These are phyloP conservation scores for Ceraclea dissimilis DNA, from an alignment of 2,888 invertebrate genomes.

Conservation along the genomic window DNA sequence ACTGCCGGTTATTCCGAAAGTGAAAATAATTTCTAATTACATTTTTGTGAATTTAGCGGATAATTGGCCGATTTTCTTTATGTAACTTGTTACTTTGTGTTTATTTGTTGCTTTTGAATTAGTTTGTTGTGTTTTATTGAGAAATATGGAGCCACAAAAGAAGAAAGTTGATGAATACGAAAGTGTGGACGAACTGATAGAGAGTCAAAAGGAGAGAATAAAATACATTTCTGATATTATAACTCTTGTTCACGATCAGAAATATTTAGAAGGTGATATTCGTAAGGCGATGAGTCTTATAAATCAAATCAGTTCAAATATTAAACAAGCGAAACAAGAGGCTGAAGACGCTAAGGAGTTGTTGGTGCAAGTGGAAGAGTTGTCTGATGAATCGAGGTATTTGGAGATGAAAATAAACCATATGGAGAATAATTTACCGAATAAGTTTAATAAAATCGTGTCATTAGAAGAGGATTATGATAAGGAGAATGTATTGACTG, in stretches of 20 bases:
- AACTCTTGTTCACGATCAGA: constrained; percentile 18
- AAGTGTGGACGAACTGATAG: constrained; percentile 21
- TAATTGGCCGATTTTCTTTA: too few relatives aligned
- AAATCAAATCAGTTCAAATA: constrained; percentile 12
- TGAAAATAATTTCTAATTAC: too few relatives aligned
- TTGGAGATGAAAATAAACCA: constrained; percentile 12
- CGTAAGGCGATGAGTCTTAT: constrained; percentile 10
- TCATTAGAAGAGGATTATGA: constrained; percentile 12
- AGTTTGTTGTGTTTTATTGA: too few relatives aligned
- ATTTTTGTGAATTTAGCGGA: too few relatives aligned
- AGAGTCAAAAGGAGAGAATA: constrained; percentile 15
- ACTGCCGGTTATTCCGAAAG: too few relatives aligned
- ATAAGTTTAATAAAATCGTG: constrained; percentile 17
- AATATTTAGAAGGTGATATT: constrained; percentile 16
- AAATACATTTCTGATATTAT: constrained; percentile 14
- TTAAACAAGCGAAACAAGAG: constrained; percentile 8
- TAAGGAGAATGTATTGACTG: constrained; percentile 12
- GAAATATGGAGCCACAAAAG: constrained; percentile 14
- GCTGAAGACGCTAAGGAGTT: constrained; percentile 7
- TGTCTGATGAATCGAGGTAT: constrained; percentile 4
- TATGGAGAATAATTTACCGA: constrained; percentile 20
- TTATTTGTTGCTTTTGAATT: too few relatives aligned
- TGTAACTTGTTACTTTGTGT: too few relatives aligned
- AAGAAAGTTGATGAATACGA: constrained; percentile 16
- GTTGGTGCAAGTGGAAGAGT: constrained; percentile 6